These are phyloP conservation scores for Halcyon badia DNA, from an alignment of 2,797 vertebrate genomes.

Conservation along the genomic window DNA sequence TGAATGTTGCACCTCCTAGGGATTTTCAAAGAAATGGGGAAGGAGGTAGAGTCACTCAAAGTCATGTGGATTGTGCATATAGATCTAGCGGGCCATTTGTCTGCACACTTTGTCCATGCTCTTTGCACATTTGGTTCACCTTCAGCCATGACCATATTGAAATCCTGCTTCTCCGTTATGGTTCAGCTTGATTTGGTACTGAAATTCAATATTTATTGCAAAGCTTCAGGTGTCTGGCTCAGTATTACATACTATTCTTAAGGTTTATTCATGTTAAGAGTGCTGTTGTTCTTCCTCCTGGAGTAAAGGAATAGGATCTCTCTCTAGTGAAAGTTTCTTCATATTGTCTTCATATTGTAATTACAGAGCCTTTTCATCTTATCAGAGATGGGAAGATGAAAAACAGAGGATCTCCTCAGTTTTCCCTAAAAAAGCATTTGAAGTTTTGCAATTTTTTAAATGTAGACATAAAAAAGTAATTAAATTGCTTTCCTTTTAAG, in stretches of 20 bases:
- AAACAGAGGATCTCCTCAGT: not conserved
- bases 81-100: fast-evolving
- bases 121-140: not conserved
- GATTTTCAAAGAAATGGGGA: not conserved
- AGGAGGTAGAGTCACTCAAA: not conserved
- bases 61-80: not conserved
- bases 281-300: not conserved
- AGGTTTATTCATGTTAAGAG: not conserved
- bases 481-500: not conserved
- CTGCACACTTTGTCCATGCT: not conserved
- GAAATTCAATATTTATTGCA: not conserved
- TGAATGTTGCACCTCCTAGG: slow-evolving; percentile 11
- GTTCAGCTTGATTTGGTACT: not conserved
- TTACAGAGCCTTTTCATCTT: not conserved
- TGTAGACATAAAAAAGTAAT: not conserved
- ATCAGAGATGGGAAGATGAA: not conserved
- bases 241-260: not conserved
- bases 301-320: not conserved
- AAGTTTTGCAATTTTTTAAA: not conserved
- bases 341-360: not conserved
- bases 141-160: not conserved
- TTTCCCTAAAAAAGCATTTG: not conserved
- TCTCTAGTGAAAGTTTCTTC: not conserved
- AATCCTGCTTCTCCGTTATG: not conserved
- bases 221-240: not conserved